Evolutionary conservation across 1,140 invertebrate species (phyloP), one percentile per base, ranked within the genome.

Genomic region (Oedothorax gibbosus): DNA sequence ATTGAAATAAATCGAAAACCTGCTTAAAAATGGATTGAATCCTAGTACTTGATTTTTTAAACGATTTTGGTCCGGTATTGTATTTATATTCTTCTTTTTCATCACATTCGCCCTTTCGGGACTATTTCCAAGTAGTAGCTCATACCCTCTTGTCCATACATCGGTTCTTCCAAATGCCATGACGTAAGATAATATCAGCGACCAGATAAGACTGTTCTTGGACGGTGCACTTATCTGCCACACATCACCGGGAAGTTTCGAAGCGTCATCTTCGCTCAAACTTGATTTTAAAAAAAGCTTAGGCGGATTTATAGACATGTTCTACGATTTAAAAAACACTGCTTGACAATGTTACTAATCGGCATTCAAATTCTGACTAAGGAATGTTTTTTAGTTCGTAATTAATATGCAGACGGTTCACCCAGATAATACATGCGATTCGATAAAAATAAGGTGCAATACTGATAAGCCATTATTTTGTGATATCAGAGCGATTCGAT

Each of bases 21-120:
- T 18, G 12, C 57, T 75, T 15, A 57, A 35, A 8, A 75, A 75
- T 2, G 72, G 72, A 75, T 75, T 75, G 18, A 75, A 75, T 15
- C 49, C 57, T 14, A 14, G n/a, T 15, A 75, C 20, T 49, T 20
- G 20, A 3, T 9, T 14, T 14, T 35, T 75, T 35, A 35, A 10
- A 57, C 56, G 11, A 7, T 57, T 21, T 60, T 35, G 11, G 15
- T 50, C 20, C 5, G 9, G 11, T 7, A 11, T 0, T 2, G 1
- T 9, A 14, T 9, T 5, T 15, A 75, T 35, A 0, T 75, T 75
- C 21, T n/a, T 75, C 49, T 75, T 75, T 15, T 35, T 9, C 72
- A 75, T 75, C 54, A 75, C 7, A 10, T 75, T 21, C 51, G 9
- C 6, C 4, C 35, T 57, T 57, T 75, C 54, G 6, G 4, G 2